These are phyloP conservation scores for Bergia sp. DNA, from an alignment of 92 coral and sea anemone genomes.

Conservation along the genomic window DNA sequence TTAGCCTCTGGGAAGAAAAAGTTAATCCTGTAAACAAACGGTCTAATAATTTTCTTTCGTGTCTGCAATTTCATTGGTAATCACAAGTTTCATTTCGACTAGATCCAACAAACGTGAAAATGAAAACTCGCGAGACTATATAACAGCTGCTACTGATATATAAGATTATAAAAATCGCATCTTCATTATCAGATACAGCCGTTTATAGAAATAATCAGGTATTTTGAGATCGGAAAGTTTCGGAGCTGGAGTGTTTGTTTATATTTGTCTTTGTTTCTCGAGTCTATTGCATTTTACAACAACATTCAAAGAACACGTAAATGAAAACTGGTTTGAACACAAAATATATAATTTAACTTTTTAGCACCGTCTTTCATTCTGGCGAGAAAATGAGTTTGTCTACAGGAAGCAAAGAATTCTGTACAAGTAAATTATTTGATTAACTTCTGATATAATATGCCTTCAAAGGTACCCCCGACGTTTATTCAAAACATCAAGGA, in stretches of 20 bases:
- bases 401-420: neutral
- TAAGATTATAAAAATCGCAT: neutral
- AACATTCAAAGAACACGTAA: neutral
- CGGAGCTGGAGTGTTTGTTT: neutral
- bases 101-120: neutral
- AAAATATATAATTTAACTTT: neutral
- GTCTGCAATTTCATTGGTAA: neutral
- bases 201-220: neutral
- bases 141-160: neutral
- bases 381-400: neutral
- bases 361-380: neutral
- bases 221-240: neutral
- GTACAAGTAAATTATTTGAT: neutral
- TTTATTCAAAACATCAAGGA: neutral
- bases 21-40: neutral
- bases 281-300: neutral
- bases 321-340: neutral
- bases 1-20: neutral
- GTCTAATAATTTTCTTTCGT: neutral
- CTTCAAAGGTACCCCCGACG: neutral
- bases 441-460: neutral
- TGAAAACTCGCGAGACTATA: neutral
- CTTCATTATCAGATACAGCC: neutral
- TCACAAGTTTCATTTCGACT: neutral
- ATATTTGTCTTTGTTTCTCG: conserved; percentile 5